Evolutionary conservation across 2,797 vertebrate species (phyloP).

Genomic region (Heliangelus exortis): DNA sequence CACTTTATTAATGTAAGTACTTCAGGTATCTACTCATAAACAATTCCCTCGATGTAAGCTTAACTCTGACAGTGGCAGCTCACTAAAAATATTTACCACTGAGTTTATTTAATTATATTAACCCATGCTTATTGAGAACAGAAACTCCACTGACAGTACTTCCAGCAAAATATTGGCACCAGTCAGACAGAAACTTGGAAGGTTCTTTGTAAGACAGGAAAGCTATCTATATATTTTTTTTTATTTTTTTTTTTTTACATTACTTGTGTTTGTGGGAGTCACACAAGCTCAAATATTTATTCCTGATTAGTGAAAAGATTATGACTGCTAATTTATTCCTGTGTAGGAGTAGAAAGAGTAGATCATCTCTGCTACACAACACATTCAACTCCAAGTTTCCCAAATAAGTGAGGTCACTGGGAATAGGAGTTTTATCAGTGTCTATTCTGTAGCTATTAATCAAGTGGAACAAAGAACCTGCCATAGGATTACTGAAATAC

Average conservation of each 20-base stretch:
- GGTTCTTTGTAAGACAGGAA: conserved; percentile 46
- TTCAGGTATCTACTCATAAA: not conserved
- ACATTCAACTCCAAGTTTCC: not conserved
- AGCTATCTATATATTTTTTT: not conserved
- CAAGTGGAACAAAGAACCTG: not conserved
- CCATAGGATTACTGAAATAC: not conserved
- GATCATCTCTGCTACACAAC: not conserved
- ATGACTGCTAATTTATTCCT: not conserved
- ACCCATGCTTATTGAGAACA: conserved; percentile 10
- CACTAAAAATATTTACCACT: not conserved
- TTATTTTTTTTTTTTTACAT: not conserved
- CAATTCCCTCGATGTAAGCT: not conserved
- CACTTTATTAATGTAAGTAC: not conserved
- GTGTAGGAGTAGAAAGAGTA: not conserved
- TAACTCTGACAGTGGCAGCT: not conserved
- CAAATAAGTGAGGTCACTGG: not conserved
- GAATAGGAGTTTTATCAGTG: not conserved
- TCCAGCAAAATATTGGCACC: conserved; percentile 13
- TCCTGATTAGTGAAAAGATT: not conserved
- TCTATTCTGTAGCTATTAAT: not conserved
- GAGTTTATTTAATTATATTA: conserved; percentile 37
- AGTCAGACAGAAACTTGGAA: conserved; percentile 36
- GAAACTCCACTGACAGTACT: not conserved
- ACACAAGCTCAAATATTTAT: not conserved
- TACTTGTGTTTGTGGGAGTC: conserved; percentile 10